Percentiles rank a stretch among this genome's conserved stretches.
Evolutionary conservation across 2,797 vertebrate species (phyloP).

Genomic region (Helostoma temminkii): DNA sequence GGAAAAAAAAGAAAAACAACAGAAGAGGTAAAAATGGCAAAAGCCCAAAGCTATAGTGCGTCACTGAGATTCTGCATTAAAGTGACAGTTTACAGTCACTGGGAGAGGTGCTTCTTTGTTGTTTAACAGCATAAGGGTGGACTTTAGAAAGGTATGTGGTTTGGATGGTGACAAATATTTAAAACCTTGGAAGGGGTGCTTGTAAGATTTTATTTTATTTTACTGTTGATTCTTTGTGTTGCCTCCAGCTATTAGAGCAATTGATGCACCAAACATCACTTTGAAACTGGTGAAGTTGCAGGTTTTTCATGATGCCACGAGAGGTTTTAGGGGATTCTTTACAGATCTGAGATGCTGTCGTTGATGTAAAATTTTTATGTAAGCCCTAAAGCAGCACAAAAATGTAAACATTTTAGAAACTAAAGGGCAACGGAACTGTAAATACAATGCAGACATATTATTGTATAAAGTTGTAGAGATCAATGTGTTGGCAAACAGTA

Average conservation of each 20-base stretch:
- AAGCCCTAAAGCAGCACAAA: neutral
- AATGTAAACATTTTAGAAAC: neutral
- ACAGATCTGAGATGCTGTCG: neutral
- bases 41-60: slow-evolving; percentile 12
- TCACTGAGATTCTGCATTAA: slow-evolving; percentile 24
- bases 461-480: neutral
- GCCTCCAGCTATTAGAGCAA: neutral
- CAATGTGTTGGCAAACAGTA: too few species aligned
- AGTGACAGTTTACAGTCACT: slow-evolving; percentile 36
- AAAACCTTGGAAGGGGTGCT: slow-evolving; percentile 12
- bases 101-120: slow-evolving; percentile 7
- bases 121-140: neutral
- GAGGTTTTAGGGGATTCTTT: neutral
- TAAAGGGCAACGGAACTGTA: neutral
- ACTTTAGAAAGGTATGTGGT: neutral
- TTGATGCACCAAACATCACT: neutral
- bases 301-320: neutral
- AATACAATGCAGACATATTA: neutral
- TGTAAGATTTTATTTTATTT: neutral
- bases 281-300: neutral
- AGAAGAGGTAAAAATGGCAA: slow-evolving; percentile 1
- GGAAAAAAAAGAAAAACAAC: slow-evolving; percentile 3
- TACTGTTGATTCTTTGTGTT: neutral
- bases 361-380: neutral
- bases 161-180: neutral